Base-by-base conservation (phyloP, 35 echinoderm and acorn worm genomes). In the Chiridota heheva region DNA sequence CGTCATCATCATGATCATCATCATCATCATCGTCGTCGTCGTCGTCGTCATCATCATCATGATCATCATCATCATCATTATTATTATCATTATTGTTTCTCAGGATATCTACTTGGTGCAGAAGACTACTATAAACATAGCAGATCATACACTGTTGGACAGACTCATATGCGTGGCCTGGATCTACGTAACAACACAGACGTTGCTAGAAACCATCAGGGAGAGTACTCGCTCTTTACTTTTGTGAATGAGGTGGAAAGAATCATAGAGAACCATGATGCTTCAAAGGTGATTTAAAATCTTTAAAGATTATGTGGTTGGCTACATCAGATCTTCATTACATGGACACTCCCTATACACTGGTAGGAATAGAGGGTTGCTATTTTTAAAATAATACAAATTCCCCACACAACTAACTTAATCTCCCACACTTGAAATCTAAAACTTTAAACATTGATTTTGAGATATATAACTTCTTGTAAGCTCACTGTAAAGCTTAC, bases 221-320 rank as follows among this genome's bases (percentile, higher is more conserved):
- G 70, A 3, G n/a, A 74, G 36, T 74, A 74, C 44, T 74, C 70
- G 47, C 70, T 74, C 4, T 74, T 74, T 74, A 15, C 70, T 30
- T 74, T 74, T 31, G 44, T 51, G 42, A 74, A 74, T 18, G 31
- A 44, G 17, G 70, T 74, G 17, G 70, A 74, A 47, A 33, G 55
- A 33, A 74, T 74, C 30, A 74, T 74, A 16, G 70, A 74, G 44
- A 45, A 16, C 6, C 70, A 74, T 51, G 25, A 74, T 13, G 5
- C 49, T 55, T 55, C 15, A 15, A 17, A 25, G 49, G 15, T 55
- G 24, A 55, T 55, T 55, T 55, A 25, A 25, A 55, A 17, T 55
- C 24, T 55, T 15, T 15, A 55, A 17, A 25, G 49, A 55, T 17
- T 15, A 15, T 0, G 15, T 55, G 15, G 24, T 0, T 55, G 0